phyloP scores from a whole-genome alignment of 2,113 vertebrate species.

The Pao palembangensis region DNA sequence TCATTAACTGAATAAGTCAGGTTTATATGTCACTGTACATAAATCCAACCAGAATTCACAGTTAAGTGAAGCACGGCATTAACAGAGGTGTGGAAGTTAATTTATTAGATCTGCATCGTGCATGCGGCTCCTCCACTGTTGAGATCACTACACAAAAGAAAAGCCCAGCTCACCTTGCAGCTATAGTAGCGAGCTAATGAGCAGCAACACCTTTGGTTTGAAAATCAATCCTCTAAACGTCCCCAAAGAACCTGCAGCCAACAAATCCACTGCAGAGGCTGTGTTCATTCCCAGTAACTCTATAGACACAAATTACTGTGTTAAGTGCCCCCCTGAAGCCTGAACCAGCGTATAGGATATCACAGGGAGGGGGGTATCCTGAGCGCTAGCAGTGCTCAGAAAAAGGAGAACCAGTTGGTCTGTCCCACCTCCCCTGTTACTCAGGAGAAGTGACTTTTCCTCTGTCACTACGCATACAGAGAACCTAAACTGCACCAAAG shows the following conservation, averaged over 20 bases:
- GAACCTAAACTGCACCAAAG: conserved; percentile 23
- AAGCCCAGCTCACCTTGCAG: no score
- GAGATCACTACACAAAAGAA: no score
- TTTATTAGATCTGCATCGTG: no score
- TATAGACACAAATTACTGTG: conserved; percentile 15
- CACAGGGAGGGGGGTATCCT: conserved; percentile 29
- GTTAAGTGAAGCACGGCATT: no score
- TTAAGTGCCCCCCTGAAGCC: conserved; percentile 15
- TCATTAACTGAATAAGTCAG: no score
- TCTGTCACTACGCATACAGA: conserved; percentile 14
- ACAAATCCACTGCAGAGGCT: conserved; percentile 14
- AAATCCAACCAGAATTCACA: no score
- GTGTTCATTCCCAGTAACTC: conserved; percentile 29
- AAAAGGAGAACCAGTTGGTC: conserved; percentile 64
- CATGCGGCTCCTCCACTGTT: no score
- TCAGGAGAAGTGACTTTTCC: conserved; percentile 43
- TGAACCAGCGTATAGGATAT: conserved; percentile 41
- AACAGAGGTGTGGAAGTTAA: no score
- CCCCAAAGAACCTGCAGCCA: background rate
- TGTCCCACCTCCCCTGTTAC: conserved; percentile 21
- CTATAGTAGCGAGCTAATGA: background rate
- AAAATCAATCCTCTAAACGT: background rate
- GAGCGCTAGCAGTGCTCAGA: conserved; percentile 44
- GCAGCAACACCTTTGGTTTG: background rate
- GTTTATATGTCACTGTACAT: no score